phyloP scores from a whole-genome alignment of 2,888 invertebrate genomes.

The Diarsia brunnea region DNA sequence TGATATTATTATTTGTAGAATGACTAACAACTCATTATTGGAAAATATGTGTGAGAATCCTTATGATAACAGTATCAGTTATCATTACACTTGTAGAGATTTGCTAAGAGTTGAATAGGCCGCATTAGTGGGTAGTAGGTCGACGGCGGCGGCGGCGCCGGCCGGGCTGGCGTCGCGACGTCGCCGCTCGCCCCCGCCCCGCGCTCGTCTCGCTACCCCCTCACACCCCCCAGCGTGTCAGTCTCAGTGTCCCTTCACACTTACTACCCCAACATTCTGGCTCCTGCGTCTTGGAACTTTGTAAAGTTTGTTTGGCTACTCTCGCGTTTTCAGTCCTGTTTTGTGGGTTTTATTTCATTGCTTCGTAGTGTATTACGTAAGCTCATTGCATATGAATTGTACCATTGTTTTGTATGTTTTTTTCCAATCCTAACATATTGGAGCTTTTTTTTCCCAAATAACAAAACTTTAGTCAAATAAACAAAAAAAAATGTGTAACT shows the following conservation, averaged over 20 bases:
- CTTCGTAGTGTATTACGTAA: neutral
- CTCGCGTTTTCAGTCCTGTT: slow-evolving; percentile 9
- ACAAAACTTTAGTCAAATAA: slow-evolving; percentile 31
- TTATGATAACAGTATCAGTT: slow-evolving; percentile 62
- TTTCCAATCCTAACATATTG: slow-evolving; percentile 16
- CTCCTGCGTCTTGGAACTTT: slow-evolving; percentile 46
- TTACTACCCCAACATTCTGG: slow-evolving; percentile 58
- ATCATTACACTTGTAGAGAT: slow-evolving; percentile 60
- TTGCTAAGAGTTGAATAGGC: slow-evolving; percentile 67
- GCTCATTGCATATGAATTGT: neutral
- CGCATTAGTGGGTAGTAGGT: slow-evolving; percentile 74
- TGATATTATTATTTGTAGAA: slow-evolving; percentile 3
- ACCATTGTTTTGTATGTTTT: neutral
- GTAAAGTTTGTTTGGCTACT: slow-evolving; percentile 46
- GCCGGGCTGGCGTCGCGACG: slow-evolving; percentile 89
- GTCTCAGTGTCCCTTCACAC: slow-evolving; percentile 68
- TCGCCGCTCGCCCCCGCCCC: slow-evolving; percentile 75
- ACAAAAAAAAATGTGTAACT: slow-evolving; percentile 64
- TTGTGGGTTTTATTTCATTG: slow-evolving; percentile 16
- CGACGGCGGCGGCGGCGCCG: slow-evolving; percentile 80
- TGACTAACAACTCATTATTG: slow-evolving; percentile 23
- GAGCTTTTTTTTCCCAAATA: neutral
- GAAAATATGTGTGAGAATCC: slow-evolving; percentile 54
- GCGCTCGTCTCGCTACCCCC: slow-evolving; percentile 61
- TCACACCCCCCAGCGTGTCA: slow-evolving; percentile 60